Conservation (phyloP, 2,113 vertebrate genomes). For the Aleadryas rufinucha region DNA sequence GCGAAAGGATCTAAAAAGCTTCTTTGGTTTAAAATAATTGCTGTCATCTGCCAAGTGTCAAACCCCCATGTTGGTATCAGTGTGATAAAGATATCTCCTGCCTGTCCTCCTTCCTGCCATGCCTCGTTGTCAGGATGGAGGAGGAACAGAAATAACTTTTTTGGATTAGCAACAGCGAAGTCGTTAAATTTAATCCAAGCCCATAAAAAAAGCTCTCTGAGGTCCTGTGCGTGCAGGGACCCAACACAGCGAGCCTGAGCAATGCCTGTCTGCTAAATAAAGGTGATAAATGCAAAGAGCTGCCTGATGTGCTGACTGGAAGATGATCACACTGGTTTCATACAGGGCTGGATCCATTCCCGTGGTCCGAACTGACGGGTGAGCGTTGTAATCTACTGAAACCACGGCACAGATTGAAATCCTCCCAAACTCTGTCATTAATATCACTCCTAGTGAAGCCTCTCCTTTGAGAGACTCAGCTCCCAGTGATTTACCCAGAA, state of each 20-base stretch:
- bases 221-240: neutral
- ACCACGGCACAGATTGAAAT: neutral
- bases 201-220: neutral
- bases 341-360: neutral
- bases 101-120: neutral
- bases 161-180: neutral
- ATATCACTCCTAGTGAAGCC: neutral
- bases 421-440: neutral
- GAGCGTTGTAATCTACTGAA: neutral
- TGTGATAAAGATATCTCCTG: neutral
- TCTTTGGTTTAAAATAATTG: neutral
- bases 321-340: neutral
- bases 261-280: neutral
- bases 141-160: neutral
- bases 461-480: neutral
- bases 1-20: neutral
- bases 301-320: neutral
- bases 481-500: neutral
- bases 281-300: slow-evolving; percentile 10
- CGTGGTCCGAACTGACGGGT: neutral
- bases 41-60: neutral
- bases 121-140: neutral
- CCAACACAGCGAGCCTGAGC: neutral
- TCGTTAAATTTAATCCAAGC: neutral
- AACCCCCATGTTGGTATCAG: neutral